A percentile compares a stretch with the other conserved stretches of the same genome.
Conservation (phyloP, 2,113 vertebrate species). For the Psettodes erumei region DNA sequence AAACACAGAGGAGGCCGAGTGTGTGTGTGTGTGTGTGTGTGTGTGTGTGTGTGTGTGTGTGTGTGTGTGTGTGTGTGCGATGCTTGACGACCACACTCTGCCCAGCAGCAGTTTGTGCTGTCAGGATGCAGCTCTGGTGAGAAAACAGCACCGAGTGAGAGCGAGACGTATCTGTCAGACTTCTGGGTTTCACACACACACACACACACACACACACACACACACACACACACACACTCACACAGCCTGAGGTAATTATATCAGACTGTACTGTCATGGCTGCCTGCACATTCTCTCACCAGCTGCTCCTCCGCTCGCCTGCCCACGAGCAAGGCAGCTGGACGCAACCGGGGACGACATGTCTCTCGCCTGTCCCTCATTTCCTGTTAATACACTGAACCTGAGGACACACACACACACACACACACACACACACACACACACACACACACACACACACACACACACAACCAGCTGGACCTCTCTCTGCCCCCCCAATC, state of each 20-base stretch:
- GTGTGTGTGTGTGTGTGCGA: not conserved
- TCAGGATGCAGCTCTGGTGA: conserved; percentile 33
- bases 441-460: too few species aligned
- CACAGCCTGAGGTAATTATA: conserved; percentile 10
- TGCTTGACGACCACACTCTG: too few species aligned
- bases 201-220: conserved; percentile 13
- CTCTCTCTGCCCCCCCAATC: too few species aligned
- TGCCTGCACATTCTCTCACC: not conserved
- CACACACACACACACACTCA: conserved; percentile 3
- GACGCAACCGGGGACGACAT: not conserved
- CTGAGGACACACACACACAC: conserved; percentile 9
- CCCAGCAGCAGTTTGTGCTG: not conserved
- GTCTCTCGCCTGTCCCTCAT: not conserved
- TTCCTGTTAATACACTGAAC: not conserved
- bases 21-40: not conserved
- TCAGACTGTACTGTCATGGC: not conserved
- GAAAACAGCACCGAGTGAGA: conserved; percentile 14
- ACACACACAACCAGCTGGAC: too few species aligned
- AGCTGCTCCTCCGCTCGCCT: not conserved
- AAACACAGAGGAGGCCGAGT: conserved; percentile 13
- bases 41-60: conserved; percentile 14
- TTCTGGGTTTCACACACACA: conserved; percentile 8
- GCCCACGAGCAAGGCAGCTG: not conserved
- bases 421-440: not conserved
- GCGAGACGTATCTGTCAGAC: conserved; percentile 23